Percentiles rank a stretch among this genome's conserved stretches.
phyloP scores from a whole-genome alignment of 1,140 invertebrate genomes.

The Drosophila carrolli region DNA sequence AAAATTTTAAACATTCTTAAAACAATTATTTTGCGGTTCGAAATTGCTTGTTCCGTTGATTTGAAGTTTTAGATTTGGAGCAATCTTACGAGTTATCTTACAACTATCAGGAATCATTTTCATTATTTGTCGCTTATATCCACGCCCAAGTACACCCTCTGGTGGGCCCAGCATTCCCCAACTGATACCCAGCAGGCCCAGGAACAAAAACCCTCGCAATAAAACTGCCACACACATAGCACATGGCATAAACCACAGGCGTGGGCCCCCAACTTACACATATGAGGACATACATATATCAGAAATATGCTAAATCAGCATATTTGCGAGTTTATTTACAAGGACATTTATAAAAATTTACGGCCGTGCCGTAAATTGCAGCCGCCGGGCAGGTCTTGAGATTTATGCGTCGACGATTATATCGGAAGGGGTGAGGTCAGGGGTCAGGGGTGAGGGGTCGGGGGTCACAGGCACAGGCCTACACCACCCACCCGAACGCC shows the following conservation, averaged over 20 bases:
- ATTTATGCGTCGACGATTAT: slow-evolving; percentile 77
- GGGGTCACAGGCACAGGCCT: slow-evolving; percentile 22
- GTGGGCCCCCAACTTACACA: slow-evolving; percentile 54
- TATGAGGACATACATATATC: slow-evolving; percentile 39
- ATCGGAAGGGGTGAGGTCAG: slow-evolving; percentile 20
- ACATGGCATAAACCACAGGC: slow-evolving; percentile 75
- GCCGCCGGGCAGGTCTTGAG: slow-evolving; percentile 79
- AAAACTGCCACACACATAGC: slow-evolving; percentile 71
- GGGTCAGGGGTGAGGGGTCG: neutral
- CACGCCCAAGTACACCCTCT: no score
- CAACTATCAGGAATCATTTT: no score
- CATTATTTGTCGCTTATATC: no score
- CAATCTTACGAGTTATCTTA: no score
- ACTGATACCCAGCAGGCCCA: slow-evolving; percentile 16
- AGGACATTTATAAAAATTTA: slow-evolving; percentile 84
- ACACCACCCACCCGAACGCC: slow-evolving; percentile 1
- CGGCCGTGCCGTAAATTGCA: slow-evolving; percentile 78
- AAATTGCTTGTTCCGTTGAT: no score
- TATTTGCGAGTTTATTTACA: slow-evolving; percentile 83
- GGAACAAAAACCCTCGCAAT: slow-evolving; percentile 55
- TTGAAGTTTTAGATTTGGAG: no score
- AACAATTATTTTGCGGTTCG: no score
- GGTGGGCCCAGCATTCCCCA: neutral
- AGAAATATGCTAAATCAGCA: slow-evolving; percentile 83
- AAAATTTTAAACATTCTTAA: no score